These are phyloP conservation scores for Arctocebus calabarensis DNA, from an alignment of 2,797 vertebrate genomes.

Conservation along the genomic window DNA sequence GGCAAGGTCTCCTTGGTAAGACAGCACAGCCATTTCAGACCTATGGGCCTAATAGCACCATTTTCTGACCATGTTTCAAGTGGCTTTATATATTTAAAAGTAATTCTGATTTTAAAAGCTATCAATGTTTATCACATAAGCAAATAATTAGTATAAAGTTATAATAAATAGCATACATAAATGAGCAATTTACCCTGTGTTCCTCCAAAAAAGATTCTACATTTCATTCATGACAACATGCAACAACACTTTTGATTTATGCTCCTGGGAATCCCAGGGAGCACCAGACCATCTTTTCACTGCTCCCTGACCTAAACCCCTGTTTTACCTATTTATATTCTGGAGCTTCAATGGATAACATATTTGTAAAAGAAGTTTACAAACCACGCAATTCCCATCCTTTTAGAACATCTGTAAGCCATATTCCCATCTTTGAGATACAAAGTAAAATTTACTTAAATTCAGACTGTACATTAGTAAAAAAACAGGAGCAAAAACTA, in stretches of 20 bases:
- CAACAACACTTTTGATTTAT: not conserved
- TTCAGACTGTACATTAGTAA: not conserved
- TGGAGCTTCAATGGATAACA: not conserved
- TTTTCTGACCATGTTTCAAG: not conserved
- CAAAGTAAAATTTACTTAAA: conserved; percentile 20
- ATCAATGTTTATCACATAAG: not conserved
- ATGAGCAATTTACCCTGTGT: not conserved
- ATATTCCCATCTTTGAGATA: conserved; percentile 32
- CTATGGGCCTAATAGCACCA: not conserved
- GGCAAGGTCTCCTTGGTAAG: not conserved
- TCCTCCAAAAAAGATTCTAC: not conserved
- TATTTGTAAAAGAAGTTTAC: not conserved
- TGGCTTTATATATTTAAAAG: conserved; percentile 34
- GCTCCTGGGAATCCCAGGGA: not conserved
- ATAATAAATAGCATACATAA: not conserved
- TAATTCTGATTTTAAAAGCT: conserved; percentile 51
- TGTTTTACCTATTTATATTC: not conserved
- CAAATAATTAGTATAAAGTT: conserved; percentile 2
- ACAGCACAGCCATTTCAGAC: not conserved
- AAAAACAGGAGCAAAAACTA: not conserved
- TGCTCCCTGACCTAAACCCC: not conserved
- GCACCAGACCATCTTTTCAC: not conserved
- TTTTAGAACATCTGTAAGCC: not conserved
- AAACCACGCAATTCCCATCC: not conserved
- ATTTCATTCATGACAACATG: not conserved